phyloP scores from a whole-genome alignment of 2,797 vertebrate genomes.

The Cercopithecus diana region DNA sequence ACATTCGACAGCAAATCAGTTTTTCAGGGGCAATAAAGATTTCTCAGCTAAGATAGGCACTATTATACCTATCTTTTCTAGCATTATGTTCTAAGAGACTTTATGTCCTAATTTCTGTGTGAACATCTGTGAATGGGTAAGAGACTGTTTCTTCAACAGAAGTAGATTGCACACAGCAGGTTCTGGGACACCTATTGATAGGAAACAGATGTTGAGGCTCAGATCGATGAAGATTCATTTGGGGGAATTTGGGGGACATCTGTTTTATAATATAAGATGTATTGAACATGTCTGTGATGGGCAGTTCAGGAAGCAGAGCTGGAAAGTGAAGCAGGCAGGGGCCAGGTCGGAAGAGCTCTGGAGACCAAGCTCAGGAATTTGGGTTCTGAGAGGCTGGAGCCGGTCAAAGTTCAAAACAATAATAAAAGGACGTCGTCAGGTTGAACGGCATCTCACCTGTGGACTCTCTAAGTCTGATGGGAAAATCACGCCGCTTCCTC shows the following conservation, averaged over 20 bases:
- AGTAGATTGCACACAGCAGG: rapidly evolving
- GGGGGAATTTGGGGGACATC: rapidly evolving
- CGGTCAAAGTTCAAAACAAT: background rate
- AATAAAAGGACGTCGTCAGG: background rate
- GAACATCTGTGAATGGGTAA: too few species aligned
- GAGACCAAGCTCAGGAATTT: background rate
- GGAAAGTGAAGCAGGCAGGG: background rate
- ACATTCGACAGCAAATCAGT: background rate
- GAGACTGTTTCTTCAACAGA: background rate
- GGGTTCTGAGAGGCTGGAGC: background rate
- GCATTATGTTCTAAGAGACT: background rate
- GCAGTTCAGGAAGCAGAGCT: background rate
- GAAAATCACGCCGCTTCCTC: background rate
- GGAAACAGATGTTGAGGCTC: background rate
- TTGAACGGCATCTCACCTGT: background rate
- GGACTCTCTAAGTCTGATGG: background rate
- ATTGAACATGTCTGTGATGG: rapidly evolving
- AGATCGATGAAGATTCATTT: background rate
- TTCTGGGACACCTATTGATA: too few species aligned
- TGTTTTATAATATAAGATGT: background rate
- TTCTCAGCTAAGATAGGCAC: rapidly evolving
- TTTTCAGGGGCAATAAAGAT: background rate
- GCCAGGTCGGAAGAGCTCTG: background rate
- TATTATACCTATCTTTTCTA: background rate
- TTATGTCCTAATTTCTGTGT: background rate